Percentiles rank a stretch among this genome's conserved stretches.
Evolutionary conservation across 2,113 vertebrate genomes (phyloP).

Genomic region (Syrrhaptes paradoxus): DNA sequence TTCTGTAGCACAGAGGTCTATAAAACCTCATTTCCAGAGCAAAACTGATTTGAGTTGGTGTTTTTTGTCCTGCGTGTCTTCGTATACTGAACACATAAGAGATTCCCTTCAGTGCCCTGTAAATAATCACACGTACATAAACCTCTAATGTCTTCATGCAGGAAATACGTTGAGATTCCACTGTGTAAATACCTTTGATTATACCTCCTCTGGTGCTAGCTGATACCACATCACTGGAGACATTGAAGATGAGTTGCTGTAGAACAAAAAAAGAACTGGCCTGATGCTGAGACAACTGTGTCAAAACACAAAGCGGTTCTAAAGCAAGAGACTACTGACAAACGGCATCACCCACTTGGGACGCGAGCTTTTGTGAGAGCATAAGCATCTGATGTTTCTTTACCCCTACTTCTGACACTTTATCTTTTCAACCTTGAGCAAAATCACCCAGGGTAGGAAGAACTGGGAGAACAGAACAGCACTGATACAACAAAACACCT

Average conservation of each 20-base stretch:
- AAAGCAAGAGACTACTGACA: not conserved
- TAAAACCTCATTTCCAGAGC: not conserved
- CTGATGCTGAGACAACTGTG: not conserved
- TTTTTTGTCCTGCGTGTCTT: accelerated
- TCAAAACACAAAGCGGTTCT: not conserved
- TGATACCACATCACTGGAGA: not conserved
- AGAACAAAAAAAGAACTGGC: not conserved
- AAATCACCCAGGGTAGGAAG: not conserved
- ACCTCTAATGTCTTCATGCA: not conserved
- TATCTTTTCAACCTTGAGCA: not conserved
- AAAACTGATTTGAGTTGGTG: not conserved
- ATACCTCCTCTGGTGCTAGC: not conserved
- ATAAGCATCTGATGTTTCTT: not conserved
- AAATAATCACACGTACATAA: not conserved
- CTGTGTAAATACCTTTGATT: not conserved
- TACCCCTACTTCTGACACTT: not conserved
- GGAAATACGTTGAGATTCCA: not conserved
- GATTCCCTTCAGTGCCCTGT: not conserved
- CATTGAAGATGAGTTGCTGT: not conserved
- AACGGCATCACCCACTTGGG: not conserved
- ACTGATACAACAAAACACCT: not conserved
- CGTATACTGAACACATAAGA: accelerated
- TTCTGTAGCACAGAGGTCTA: not conserved
- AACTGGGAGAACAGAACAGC: not conserved
- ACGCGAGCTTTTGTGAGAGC: not conserved